Percentiles rank a stretch among this genome's conserved stretches.
These are phyloP conservation scores for Philhelius pedissequus DNA, from an alignment of 2,888 invertebrate genomes.

Conservation along the genomic window DNA sequence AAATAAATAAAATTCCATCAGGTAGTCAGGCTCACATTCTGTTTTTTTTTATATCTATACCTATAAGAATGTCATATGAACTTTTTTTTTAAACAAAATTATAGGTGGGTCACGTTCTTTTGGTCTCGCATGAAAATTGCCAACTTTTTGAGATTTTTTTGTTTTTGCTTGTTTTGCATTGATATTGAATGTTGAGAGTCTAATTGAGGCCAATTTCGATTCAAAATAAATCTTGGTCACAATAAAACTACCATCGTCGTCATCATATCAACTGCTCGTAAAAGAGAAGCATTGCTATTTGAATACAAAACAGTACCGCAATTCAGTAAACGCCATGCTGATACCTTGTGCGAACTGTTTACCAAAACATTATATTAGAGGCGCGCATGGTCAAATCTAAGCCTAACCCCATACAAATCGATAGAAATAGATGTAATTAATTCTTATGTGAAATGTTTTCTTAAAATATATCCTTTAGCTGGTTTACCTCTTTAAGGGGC, in stretches of 20 bases:
- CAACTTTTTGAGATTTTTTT: neutral
- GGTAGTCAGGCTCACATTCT: neutral
- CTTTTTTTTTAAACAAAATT: neutral
- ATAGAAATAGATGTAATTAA: neutral
- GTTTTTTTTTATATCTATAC: neutral
- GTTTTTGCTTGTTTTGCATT: neutral
- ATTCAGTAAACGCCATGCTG: neutral
- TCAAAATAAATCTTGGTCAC: neutral
- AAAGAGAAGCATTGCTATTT: neutral
- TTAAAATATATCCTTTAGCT: too few relatives aligned
- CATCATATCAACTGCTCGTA: neutral
- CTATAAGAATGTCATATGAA: neutral
- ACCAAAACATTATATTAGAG: neutral
- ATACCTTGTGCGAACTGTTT: neutral
- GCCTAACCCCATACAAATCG: neutral
- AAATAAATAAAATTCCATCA: constrained; percentile 12
- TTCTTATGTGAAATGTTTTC: too few relatives aligned
- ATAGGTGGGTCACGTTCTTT: constrained; percentile 21
- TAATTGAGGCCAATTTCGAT: constrained; percentile 1
- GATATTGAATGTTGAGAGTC: neutral
- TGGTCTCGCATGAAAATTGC: neutral
- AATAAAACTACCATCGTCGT: neutral
- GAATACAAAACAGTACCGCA: constrained; percentile 22
- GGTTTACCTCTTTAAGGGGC: too few relatives aligned
- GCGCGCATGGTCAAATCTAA: neutral